phyloP scores from a whole-genome alignment of 2,888 invertebrate genomes.

The Monopis laevigella region DNA sequence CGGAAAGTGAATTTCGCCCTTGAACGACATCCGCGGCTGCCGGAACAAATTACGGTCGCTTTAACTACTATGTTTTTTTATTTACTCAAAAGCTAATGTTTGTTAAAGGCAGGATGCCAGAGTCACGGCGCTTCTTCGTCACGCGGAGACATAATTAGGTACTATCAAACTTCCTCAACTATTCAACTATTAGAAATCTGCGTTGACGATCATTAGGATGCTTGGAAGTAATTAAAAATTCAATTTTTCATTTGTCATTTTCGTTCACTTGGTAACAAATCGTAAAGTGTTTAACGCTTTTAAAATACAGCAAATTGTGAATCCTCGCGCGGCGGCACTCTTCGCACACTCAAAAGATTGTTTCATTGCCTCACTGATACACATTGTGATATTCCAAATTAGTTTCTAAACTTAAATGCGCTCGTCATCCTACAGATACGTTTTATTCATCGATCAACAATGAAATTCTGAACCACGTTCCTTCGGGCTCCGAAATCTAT shows the following conservation, averaged over 20 bases:
- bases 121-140: constrained; percentile 48
- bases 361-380: constrained; percentile 57
- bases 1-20: constrained; percentile 53
- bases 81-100: constrained; percentile 36
- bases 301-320: background rate
- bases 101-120: constrained; percentile 55
- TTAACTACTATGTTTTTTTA: constrained; percentile 28
- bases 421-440: constrained; percentile 59
- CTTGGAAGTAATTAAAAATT: too few species aligned
- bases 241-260: too few species aligned
- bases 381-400: constrained; percentile 64
- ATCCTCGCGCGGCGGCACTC: constrained; percentile 16
- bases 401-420: constrained; percentile 58
- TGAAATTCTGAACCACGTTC: constrained; percentile 53
- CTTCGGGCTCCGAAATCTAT: constrained; percentile 46
- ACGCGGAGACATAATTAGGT: constrained; percentile 39
- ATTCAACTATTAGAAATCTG: too few species aligned
- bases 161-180: constrained; percentile 35
- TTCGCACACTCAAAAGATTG: constrained; percentile 51
- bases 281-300: too few species aligned
- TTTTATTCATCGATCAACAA: constrained; percentile 52
- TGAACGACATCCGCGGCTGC: constrained; percentile 59
- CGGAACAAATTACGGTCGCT: constrained; percentile 51
- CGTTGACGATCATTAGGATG: too few species aligned
- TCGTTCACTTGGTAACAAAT: too few species aligned